Conservation (phyloP, 1,140 invertebrate genomes). For the Nephotettix cincticeps region DNA sequence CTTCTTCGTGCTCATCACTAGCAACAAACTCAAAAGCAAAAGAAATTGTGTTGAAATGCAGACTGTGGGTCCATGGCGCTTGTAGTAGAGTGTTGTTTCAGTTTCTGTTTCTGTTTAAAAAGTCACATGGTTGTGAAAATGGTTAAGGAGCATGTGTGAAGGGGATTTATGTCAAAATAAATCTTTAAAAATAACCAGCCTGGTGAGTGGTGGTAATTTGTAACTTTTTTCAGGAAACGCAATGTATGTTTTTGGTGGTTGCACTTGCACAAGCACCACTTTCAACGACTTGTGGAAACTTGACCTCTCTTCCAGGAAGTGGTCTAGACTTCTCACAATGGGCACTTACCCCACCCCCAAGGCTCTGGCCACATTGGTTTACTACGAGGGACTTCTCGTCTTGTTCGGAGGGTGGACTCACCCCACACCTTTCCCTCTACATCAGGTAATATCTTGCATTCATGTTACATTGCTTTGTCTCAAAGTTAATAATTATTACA, state of each 20-base stretch:
- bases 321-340: conserved; percentile 76
- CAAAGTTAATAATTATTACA: no score
- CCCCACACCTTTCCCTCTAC: conserved; percentile 85
- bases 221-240: conserved; percentile 57
- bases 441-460: conserved; percentile 62
- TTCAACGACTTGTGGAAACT: conserved; percentile 97
- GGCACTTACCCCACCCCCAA: conserved; percentile 95
- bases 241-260: conserved; percentile 96
- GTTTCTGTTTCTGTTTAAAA: no score
- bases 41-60: no score
- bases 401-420: conserved; percentile 96
- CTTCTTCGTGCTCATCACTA: no score
- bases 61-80: no score
- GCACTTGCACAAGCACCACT: conserved; percentile 89
- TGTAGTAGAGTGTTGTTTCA: no score
- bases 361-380: conserved; percentile 88
- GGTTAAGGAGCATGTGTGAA: no score
- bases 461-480: neutral
- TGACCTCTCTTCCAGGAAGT: conserved; percentile 80
- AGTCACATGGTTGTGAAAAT: no score
- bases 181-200: neutral
- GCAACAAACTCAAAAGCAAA: no score
- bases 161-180: neutral
- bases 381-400: conserved; percentile 80
- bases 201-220: conserved; percentile 16